These are phyloP conservation scores for Sebastes ruberrimus DNA, from an alignment of 2,797 vertebrate species.

Conservation along the genomic window DNA sequence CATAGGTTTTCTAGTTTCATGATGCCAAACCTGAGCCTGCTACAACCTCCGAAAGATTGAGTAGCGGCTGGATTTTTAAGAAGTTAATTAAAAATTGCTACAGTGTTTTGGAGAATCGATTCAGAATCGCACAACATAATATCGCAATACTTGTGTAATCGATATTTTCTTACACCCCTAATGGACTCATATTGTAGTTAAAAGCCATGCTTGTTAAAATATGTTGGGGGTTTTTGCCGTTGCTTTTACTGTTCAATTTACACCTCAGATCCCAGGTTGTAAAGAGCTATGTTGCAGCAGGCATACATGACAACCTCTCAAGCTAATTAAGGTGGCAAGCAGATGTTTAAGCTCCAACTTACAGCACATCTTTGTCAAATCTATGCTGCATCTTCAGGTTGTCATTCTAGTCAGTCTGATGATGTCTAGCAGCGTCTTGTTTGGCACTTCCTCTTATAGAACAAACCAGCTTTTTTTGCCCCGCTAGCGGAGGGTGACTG, in stretches of 20 bases:
- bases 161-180: background rate
- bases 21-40: no score
- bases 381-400: conserved; percentile 35
- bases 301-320: conserved; percentile 16
- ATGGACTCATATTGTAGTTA: background rate
- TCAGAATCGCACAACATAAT: no score
- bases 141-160: no score
- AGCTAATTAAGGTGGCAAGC: conserved; percentile 55
- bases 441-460: conserved; percentile 1
- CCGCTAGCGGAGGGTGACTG: background rate
- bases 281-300: background rate
- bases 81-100: no score
- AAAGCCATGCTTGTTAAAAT: background rate
- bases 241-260: conserved; percentile 25
- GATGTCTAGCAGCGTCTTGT: conserved; percentile 5
- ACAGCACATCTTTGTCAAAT: conserved; percentile 26
- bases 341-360: conserved; percentile 58
- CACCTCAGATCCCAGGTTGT: conserved; percentile 12
- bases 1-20: no score
- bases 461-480: background rate
- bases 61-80: no score
- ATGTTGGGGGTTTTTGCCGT: background rate
- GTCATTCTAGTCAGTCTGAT: conserved; percentile 27
- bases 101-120: no score
- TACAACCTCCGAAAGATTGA: no score